These are phyloP conservation scores for Periophthalmodon schlosseri DNA, from an alignment of 2,113 vertebrate genomes.

Conservation along the genomic window DNA sequence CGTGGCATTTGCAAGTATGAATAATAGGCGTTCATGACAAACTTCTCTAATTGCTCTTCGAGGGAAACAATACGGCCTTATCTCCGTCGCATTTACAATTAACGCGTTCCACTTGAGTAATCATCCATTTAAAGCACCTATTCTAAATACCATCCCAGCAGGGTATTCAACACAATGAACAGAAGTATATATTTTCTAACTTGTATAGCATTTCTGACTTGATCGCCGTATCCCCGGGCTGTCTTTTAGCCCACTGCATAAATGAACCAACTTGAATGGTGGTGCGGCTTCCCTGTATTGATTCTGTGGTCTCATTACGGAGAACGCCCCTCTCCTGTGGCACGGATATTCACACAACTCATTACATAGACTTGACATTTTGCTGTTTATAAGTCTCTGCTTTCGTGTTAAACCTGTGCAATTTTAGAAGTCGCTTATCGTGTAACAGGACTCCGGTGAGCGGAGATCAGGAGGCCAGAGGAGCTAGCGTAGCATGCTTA, in stretches of 20 bases:
- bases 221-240: conserved; percentile 28
- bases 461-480: neutral
- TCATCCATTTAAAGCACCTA: conserved; percentile 36
- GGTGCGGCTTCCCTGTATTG: conserved; percentile 36
- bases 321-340: conserved; percentile 53
- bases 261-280: conserved; percentile 40
- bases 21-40: neutral
- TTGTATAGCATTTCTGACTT: conserved; percentile 37
- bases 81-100: conserved; percentile 59
- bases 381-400: conserved; percentile 33
- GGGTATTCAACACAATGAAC: conserved; percentile 19
- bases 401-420: conserved; percentile 17
- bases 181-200: conserved; percentile 20
- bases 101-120: conserved; percentile 35
- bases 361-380: conserved; percentile 46
- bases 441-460: neutral
- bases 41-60: conserved; percentile 5
- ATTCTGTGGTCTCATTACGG: conserved; percentile 57
- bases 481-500: conserved; percentile 8
- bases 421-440: conserved; percentile 18
- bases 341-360: conserved; percentile 40
- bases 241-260: conserved; percentile 37
- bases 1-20: neutral
- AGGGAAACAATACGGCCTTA: conserved; percentile 42
- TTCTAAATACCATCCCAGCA: conserved; percentile 39